Percentiles rank a stretch among this genome's conserved stretches.
Conservation (phyloP, 2,797 vertebrate species). For the Mus caroli region DNA sequence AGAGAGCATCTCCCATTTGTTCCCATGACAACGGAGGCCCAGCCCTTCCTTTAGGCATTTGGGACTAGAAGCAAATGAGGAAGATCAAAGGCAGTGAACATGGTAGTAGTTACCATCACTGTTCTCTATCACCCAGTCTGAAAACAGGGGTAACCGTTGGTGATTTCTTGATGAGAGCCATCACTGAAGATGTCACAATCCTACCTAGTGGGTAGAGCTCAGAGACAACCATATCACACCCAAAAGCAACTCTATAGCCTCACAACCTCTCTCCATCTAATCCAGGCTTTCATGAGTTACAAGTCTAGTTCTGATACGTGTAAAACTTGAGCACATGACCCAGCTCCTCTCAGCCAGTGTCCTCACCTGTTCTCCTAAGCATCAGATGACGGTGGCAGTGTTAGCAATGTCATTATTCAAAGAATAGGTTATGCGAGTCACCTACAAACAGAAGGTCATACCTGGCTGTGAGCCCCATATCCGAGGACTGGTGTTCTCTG, state of each 20-base stretch:
- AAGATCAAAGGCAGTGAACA: neutral
- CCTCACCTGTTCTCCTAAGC: neutral
- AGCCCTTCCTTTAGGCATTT: neutral
- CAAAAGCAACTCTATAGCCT: neutral
- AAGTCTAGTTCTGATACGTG: neutral
- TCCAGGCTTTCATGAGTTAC: neutral
- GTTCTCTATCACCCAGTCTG: slow-evolving; percentile 1
- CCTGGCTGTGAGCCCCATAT: neutral
- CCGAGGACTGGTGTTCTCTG: neutral
- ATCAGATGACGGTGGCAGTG: neutral
- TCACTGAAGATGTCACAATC: neutral
- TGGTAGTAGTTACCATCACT: neutral
- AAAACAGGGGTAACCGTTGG: slow-evolving; percentile 64
- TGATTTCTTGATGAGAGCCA: neutral
- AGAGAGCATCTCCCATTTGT: slow-evolving; percentile 18
- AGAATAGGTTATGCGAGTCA: neutral
- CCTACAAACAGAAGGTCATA: neutral
- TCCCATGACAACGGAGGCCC: slow-evolving; percentile 21
- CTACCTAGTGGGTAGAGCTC: slow-evolving; percentile 31
- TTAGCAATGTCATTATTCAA: neutral
- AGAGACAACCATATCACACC: neutral
- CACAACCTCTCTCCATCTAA: neutral
- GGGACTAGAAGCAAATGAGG: neutral
- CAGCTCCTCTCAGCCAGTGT: neutral
- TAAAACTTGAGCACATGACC: neutral